These are phyloP conservation scores for Asteroscopus sphinx DNA, from an alignment of 2,888 invertebrate genomes.

Conservation along the genomic window DNA sequence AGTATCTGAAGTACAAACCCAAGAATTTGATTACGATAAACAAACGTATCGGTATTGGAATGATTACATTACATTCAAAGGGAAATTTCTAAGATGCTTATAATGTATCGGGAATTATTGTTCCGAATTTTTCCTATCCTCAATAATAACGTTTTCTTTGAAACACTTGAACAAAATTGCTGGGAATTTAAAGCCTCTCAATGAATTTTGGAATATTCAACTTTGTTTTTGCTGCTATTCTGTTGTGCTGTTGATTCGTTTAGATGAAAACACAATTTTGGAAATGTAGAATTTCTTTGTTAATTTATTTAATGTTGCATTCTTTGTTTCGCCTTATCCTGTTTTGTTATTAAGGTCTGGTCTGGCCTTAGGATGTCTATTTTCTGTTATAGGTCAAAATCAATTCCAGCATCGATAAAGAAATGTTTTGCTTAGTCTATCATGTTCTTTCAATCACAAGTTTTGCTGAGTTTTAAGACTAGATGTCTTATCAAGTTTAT, in stretches of 20 bases:
- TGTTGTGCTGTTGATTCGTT: constrained; percentile 27
- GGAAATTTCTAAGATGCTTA: constrained; percentile 55
- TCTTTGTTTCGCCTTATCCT: constrained; percentile 31
- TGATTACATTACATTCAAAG: constrained; percentile 49
- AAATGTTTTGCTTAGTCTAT: constrained; percentile 10
- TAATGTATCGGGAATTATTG: constrained; percentile 59
- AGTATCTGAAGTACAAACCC: constrained; percentile 35
- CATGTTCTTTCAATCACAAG: constrained; percentile 3
- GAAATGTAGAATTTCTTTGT: constrained; percentile 41
- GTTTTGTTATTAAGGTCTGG: constrained; percentile 28
- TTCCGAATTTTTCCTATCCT: constrained; percentile 42
- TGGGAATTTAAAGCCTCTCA: constrained; percentile 40
- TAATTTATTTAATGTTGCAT: constrained; percentile 31
- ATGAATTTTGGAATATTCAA: constrained; percentile 52
- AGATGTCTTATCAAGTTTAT: not conserved
- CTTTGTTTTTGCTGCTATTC: constrained; percentile 40
- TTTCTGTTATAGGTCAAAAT: constrained; percentile 23
- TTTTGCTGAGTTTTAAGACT: not conserved
- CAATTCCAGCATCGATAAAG: constrained; percentile 15
- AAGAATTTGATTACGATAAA: constrained; percentile 54
- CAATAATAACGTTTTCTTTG: constrained; percentile 51
- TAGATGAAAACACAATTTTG: constrained; percentile 30
- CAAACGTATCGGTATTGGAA: constrained; percentile 45
- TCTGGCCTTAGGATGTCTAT: constrained; percentile 21
- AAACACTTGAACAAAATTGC: constrained; percentile 41